Evolutionary conservation across 2,797 vertebrate species (phyloP).

Genomic region (Tarsius wallacei): DNA sequence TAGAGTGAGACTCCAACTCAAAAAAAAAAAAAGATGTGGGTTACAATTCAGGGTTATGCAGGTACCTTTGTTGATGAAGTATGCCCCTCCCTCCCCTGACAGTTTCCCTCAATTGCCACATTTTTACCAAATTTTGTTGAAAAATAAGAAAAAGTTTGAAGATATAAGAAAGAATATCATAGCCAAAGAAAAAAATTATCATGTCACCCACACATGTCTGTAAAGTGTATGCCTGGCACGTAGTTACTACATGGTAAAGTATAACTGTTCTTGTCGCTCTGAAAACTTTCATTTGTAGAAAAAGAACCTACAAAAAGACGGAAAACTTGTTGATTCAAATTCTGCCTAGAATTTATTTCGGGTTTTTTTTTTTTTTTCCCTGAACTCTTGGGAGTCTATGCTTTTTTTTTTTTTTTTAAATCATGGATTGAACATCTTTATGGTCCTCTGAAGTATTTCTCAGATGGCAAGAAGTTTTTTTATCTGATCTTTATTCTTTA

Average conservation of each 20-base stretch:
- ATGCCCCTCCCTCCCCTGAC: too few relatives aligned
- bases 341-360: constrained; percentile 59
- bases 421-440: constrained; percentile 53
- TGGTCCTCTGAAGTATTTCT: constrained; percentile 54
- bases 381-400: background rate
- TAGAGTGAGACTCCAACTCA: too few relatives aligned
- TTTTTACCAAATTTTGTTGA: constrained; percentile 57
- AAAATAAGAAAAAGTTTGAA: constrained; percentile 40
- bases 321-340: constrained; percentile 13
- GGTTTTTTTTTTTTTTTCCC: constrained; percentile 65
- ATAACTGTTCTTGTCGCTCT: background rate
- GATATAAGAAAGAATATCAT: background rate
- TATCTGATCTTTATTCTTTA: constrained; percentile 31
- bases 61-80: too few relatives aligned
- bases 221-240: background rate
- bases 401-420: background rate
- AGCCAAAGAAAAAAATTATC: constrained; percentile 4
- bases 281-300: constrained; percentile 55
- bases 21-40: too few relatives aligned
- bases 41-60: too few relatives aligned
- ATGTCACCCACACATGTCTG: background rate
- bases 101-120: too few relatives aligned
- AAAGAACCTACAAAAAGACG: constrained; percentile 34
- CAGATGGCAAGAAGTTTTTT: constrained; percentile 12
- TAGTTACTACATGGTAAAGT: background rate